Evolutionary conservation across 2,888 invertebrate species (phyloP), one percentile per base, ranked within the genome.

Genomic region (Dilophus febrilis): DNA sequence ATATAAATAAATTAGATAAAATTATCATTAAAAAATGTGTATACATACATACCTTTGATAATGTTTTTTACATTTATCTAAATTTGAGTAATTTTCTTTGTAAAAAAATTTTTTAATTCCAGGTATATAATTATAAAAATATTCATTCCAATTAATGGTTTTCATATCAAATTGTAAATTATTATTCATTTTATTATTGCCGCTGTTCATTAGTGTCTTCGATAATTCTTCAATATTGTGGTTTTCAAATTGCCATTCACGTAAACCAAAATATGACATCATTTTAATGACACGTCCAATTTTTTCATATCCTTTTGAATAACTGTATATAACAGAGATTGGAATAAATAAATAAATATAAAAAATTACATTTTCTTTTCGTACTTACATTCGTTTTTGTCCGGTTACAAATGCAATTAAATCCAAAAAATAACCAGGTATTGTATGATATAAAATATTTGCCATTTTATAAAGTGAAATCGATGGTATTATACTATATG

Each of bases 21-120:
- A n/a, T n/a, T n/a, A n/a, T n/a, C n/a, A n/a, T n/a, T n/a, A n/a
- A n/a, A n/a, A n/a, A n/a, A n/a, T n/a, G n/a, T n/a, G n/a, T n/a
- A n/a, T 22, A 6, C 8, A 22, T 22, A 37, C 16, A 12, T 33
- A 45, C 45, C 42, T 42, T 27, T 30, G 30, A 37, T 45, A 45
- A 34, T 37, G 22, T 28, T 16, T 31, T 26, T 41, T 43, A n/a
- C 37, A 19, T 14, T 40, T 41, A 30, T 38, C 30, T 2, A 38
- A 14, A 14, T 57, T 53, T 42, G 50, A 50, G 49, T 55, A 52
- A 37, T 49, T 55, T 51, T 84, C 82, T 54, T 80, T 80, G 47
- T 81, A 65, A 48, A 81, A 61, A 57, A 74, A 78, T 44, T 66
- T 59, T 48, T 79, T 68, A 40, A 78, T 67, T 31, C 84, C 83